Base-by-base conservation (phyloP, 2,888 invertebrate genomes). In the Zelleria hepariella region DNA sequence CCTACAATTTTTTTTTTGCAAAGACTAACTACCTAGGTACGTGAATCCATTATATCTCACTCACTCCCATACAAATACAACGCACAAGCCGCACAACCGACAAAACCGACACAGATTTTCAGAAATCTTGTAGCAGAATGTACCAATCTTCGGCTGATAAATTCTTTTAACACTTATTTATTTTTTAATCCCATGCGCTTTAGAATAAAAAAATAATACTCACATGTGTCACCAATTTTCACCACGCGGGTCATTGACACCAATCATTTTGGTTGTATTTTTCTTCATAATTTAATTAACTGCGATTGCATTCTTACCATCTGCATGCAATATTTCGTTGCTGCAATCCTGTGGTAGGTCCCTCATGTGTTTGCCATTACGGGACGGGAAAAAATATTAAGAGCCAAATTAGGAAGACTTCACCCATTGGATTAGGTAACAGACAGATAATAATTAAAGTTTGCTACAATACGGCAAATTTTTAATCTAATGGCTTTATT, bases 291-390 rank as follows among this genome's bases (percentile, higher is more conserved):
- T 42, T 62, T n/a, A 49, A 61, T 18, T 58, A 61, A 60, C 75
- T 69, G 74, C 74, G 75, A 75, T 80, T 79, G 74, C 72, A 62
- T 68, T 74, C 73, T 69, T 67, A 72, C 75, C 80, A 77, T 70
- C 73, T 81, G 80, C 69, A 20, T 47, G 26, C 24, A 20, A 5
- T 20, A 10, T 18, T 49, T 49, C 15, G 2, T 32, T 32, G 15
- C 15, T 1, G 32, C 20, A 51, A 6, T 2, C 51, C 20, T 51
- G 51, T 51, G 51, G n/a, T n/a, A 51, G 51, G 51, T 51, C 51
- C 23, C 32, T 42, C 32, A 15, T 15, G 32, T 10, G 32, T 15
- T 42, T 15, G 32, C n/a, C n/a, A n/a, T n/a, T n/a, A n/a, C n/a
- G n/a, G n/a, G n/a, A n/a, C n/a, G n/a, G n/a, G n/a, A n/a, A n/a